Conservation (phyloP, 1,140 invertebrate species). For the Aethina tumida region DNA sequence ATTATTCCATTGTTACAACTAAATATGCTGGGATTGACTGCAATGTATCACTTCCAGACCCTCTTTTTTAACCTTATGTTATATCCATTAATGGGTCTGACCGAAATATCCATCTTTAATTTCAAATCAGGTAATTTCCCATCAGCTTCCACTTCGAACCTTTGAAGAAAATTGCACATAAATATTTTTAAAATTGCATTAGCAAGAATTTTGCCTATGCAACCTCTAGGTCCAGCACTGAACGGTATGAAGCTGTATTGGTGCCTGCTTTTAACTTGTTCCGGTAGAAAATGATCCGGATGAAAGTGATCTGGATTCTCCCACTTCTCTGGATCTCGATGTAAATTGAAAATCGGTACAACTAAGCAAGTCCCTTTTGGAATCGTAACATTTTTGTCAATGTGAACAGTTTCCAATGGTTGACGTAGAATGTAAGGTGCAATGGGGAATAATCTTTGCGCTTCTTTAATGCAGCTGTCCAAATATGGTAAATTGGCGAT, state of each 20-base stretch:
- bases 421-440: constrained; percentile 18
- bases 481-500: constrained; percentile 17
- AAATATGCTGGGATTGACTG: too few relatives aligned
- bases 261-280: constrained; percentile 39
- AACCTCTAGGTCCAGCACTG: constrained; percentile 47
- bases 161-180: constrained; percentile 13
- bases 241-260: constrained; percentile 53
- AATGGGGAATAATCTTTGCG: constrained; percentile 19
- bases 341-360: constrained; percentile 13
- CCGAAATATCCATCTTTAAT: constrained; percentile 18
- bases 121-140: constrained; percentile 15
- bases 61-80: constrained; percentile 18
- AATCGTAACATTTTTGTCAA: constrained; percentile 13
- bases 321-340: constrained; percentile 15
- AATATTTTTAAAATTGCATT: constrained; percentile 16
- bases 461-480: constrained; percentile 25
- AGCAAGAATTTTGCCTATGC: constrained; percentile 41
- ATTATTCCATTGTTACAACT: too few relatives aligned
- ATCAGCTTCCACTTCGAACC: constrained; percentile 16
- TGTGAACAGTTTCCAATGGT: constrained; percentile 11
- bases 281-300: constrained; percentile 59
- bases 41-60: constrained; percentile 12
- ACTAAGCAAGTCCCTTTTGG: constrained; percentile 14
- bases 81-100: constrained; percentile 18
- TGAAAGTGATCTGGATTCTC: constrained; percentile 39